Conservation (phyloP, 1,140 invertebrate genomes). For the Philopotamus ludificatus region DNA sequence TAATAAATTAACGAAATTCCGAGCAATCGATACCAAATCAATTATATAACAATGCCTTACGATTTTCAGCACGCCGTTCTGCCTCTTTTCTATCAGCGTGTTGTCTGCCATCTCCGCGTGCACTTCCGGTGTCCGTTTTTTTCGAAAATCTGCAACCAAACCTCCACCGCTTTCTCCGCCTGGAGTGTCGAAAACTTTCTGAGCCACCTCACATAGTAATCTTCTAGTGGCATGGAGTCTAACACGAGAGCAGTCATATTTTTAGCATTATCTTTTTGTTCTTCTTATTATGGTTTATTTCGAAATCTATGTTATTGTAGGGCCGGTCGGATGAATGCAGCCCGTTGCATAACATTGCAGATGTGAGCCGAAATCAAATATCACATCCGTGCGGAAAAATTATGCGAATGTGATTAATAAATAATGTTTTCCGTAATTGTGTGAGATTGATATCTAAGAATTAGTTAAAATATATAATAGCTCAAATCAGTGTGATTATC, state of each 20-base stretch:
- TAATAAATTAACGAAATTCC: neutral
- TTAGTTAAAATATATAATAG: no score
- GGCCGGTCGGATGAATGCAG: constrained; percentile 10
- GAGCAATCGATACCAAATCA: neutral
- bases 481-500: no score
- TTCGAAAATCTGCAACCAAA: constrained; percentile 37
- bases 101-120: constrained; percentile 55
- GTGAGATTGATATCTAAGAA: no score
- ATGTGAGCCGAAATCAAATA: no score
- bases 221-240: constrained; percentile 57
- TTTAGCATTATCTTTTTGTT: constrained; percentile 48
- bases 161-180: constrained; percentile 52
- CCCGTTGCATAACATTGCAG: constrained; percentile 25
- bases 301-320: constrained; percentile 37
- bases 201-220: constrained; percentile 54
- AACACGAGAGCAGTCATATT: constrained; percentile 55
- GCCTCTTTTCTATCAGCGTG: constrained; percentile 53
- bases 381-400: no score
- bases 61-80: constrained; percentile 47
- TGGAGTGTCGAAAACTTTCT: constrained; percentile 51
- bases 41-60: constrained; percentile 20
- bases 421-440: no score
- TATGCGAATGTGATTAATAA: no score
- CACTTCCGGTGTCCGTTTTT: no score
- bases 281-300: constrained; percentile 37